A percentile compares a stretch with the other conserved stretches of the same genome.
Conservation (phyloP, 2,113 vertebrate genomes). For the Crotalus tigris region DNA sequence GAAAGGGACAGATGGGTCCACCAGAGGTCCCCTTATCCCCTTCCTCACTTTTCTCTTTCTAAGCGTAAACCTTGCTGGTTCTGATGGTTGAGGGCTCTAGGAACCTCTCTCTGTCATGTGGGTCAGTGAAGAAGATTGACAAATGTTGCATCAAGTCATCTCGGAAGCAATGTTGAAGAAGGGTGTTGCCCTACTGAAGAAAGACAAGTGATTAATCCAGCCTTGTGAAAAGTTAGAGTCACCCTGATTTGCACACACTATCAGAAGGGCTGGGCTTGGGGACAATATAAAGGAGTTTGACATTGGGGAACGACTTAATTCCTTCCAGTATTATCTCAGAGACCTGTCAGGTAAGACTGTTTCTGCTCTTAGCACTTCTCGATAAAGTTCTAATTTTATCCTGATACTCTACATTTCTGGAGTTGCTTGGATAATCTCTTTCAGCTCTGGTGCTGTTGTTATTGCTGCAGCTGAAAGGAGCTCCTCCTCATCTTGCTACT, state of each 20-base stretch:
- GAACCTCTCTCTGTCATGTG: neutral
- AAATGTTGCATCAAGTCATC: neutral
- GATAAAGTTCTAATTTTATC: neutral
- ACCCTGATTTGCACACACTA: neutral
- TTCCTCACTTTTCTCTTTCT: neutral
- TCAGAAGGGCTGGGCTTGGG: neutral
- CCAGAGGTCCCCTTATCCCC: neutral
- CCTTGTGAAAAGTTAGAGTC: neutral
- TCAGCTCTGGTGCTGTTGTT: neutral
- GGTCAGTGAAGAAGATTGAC: neutral
- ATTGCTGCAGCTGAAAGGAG: neutral
- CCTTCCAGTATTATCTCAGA: neutral
- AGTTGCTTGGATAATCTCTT: neutral
- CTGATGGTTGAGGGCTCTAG: neutral
- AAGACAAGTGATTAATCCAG: neutral
- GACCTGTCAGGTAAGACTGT: neutral
- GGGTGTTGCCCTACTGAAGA: neutral
- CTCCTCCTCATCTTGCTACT: neutral
- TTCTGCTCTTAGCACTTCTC: neutral
- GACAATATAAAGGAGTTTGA: neutral
- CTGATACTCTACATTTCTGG: neutral
- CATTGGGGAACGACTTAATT: neutral
- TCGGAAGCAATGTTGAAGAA: neutral
- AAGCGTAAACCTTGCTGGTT: neutral
- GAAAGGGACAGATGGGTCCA: neutral